A percentile compares a stretch with the other conserved stretches of the same genome.
Evolutionary conservation across 2,888 invertebrate genomes (phyloP).

Genomic region (Pseudanteris insignis): DNA sequence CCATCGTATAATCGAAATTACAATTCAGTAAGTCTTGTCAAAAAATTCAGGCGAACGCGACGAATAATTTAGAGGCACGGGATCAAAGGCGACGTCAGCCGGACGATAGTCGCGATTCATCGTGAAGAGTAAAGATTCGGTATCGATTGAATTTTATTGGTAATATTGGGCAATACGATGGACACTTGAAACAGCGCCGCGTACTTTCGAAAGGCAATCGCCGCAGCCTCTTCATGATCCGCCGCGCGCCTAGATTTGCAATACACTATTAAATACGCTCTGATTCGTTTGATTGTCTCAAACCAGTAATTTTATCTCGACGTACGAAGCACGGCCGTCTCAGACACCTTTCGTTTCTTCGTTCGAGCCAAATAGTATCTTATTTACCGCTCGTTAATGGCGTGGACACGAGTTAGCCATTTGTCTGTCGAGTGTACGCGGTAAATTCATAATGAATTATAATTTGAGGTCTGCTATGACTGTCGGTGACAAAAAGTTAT

Average conservation of each 20-base stretch:
- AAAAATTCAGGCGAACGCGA: constrained; percentile 1
- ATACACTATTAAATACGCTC: constrained; percentile 45
- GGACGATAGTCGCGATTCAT: constrained; percentile 6
- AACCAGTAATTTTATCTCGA: constrained; percentile 41
- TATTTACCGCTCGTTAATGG: constrained; percentile 15
- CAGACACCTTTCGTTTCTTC: constrained; percentile 41
- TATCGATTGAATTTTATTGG: constrained; percentile 27
- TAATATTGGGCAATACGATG: constrained; percentile 25
- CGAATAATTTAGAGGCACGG: constrained; percentile 19
- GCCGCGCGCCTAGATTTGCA: constrained; percentile 16
- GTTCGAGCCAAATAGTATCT: constrained; percentile 18
- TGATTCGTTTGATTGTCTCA: constrained; percentile 47
- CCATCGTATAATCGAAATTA: too few species aligned
- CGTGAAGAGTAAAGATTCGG: background rate
- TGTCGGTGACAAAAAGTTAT: constrained; percentile 4
- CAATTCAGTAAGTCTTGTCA: background rate
- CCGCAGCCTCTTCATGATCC: constrained; percentile 38
- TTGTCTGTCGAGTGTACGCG: constrained; percentile 14
- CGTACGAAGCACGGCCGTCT: constrained; percentile 19
- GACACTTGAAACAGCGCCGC: constrained; percentile 15
- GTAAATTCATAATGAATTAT: constrained; percentile 30
- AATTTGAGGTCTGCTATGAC: constrained; percentile 22
- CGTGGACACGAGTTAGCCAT: constrained; percentile 18
- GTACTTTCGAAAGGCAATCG: constrained; percentile 33
- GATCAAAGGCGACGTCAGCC: too few species aligned